phyloP scores from a whole-genome alignment of 2,113 vertebrate species.

The Chinchilla lanigera region DNA sequence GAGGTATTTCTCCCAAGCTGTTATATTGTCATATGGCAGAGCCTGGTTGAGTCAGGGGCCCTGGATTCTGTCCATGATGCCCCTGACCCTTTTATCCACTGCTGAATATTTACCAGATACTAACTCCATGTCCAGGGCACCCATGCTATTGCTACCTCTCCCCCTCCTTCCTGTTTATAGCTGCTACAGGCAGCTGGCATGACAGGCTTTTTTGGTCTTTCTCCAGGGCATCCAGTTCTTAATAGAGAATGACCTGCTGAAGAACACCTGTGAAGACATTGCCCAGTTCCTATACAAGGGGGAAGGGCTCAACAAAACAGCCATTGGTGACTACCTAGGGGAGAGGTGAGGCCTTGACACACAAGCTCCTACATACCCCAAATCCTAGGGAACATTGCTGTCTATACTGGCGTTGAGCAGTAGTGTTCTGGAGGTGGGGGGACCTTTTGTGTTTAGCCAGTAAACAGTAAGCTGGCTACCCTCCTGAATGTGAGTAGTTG shows the following conservation, averaged over 20 bases:
- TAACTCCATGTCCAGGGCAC: accelerated
- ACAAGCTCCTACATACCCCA: accelerated
- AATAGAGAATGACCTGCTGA: constrained; percentile 96
- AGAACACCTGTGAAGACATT: constrained; percentile 95
- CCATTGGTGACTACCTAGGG: constrained; percentile 98
- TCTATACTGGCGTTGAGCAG: accelerated
- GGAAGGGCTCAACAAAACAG: constrained; percentile 98
- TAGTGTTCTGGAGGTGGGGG: neutral
- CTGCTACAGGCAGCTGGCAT: accelerated
- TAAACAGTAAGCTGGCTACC: too few relatives aligned
- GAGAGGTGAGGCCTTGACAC: constrained; percentile 88
- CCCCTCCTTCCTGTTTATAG: neutral
- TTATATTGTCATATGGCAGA: accelerated
- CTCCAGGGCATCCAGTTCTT: constrained; percentile 97
- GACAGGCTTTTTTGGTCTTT: neutral
- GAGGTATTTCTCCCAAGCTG: neutral
- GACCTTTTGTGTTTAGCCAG: neutral
- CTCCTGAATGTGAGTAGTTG: neutral
- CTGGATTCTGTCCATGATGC: neutral
- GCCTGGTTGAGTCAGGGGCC: neutral
- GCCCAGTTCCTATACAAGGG: constrained; percentile 98
- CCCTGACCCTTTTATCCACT: too few relatives aligned
- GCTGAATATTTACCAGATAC: too few relatives aligned
- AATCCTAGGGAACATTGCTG: neutral
- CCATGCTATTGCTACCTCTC: neutral